phyloP scores from a whole-genome alignment of 1,140 invertebrate species.

The Apolygus lucorum region DNA sequence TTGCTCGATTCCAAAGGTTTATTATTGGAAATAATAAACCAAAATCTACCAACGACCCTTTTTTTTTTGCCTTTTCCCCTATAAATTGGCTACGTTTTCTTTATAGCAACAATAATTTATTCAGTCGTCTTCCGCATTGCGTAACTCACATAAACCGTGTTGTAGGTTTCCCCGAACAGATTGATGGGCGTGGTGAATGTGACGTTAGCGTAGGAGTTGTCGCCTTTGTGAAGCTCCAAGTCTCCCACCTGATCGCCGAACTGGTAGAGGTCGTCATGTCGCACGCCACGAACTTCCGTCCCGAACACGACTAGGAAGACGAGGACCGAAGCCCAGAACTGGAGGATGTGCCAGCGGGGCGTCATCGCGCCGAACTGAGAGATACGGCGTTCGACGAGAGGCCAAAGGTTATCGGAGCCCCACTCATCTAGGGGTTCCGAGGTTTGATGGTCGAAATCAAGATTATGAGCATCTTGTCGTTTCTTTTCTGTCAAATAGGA shows the following conservation, averaged over 20 bases:
- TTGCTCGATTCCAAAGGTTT: no score
- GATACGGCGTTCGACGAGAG: not conserved
- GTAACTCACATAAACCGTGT: slow-evolving; percentile 4
- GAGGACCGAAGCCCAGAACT: not conserved
- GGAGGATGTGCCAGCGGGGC: not conserved
- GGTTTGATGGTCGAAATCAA: no score
- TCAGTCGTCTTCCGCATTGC: not conserved
- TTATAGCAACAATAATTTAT: not conserved
- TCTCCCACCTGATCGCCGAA: not conserved
- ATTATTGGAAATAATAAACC: no score
- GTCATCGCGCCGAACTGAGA: not conserved
- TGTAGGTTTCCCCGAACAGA: not conserved
- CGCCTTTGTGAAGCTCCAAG: not conserved
- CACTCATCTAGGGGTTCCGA: no score
- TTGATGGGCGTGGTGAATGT: not conserved
- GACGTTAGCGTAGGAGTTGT: not conserved
- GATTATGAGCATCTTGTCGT: no score
- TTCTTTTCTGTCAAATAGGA: no score
- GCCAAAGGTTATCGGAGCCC: slow-evolving; percentile 1
- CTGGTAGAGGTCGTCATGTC: not conserved
- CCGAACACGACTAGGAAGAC: not conserved
- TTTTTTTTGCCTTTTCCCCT: not conserved
- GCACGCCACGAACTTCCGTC: not conserved
- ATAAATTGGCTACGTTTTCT: not conserved
- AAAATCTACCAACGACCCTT: no score